phyloP scores from a whole-genome alignment of 2,113 vertebrate species.

The Nipponia nippon region DNA sequence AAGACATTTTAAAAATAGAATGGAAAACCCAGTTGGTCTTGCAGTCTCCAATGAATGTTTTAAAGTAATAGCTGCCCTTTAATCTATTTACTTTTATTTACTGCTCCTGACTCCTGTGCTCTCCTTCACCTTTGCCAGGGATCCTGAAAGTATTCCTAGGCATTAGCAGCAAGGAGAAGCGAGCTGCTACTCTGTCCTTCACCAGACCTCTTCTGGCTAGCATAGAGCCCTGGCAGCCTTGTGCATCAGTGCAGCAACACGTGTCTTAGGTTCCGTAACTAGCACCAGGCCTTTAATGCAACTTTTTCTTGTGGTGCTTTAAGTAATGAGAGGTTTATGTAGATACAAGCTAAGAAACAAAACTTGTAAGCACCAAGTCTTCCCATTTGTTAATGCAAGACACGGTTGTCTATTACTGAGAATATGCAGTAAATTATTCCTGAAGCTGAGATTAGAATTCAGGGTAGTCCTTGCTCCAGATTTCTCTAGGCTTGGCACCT shows the following conservation, averaged over 20 bases:
- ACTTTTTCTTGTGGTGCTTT: background rate
- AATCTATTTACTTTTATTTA: background rate
- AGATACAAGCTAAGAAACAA: background rate
- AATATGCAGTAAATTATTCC: background rate
- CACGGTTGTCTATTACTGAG: background rate
- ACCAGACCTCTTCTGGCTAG: background rate
- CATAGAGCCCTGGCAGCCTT: background rate
- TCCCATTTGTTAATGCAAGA: background rate
- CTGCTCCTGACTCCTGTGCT: background rate
- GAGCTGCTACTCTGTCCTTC: background rate
- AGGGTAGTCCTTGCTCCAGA: background rate
- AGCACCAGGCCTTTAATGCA: background rate
- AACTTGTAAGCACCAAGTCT: background rate
- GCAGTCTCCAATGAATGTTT: background rate
- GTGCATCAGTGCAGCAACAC: accelerated
- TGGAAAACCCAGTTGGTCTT: background rate
- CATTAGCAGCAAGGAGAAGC: background rate
- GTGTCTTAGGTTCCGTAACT: background rate
- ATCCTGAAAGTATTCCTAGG: background rate
- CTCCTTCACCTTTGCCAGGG: background rate
- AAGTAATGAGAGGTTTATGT: background rate
- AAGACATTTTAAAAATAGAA: background rate
- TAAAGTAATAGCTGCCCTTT: background rate
- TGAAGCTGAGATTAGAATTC: background rate
- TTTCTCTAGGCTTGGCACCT: background rate